Percentiles rank a stretch among this genome's conserved stretches.
These are phyloP conservation scores for Cheilosia soror DNA, from an alignment of 2,888 invertebrate species.

Conservation along the genomic window DNA sequence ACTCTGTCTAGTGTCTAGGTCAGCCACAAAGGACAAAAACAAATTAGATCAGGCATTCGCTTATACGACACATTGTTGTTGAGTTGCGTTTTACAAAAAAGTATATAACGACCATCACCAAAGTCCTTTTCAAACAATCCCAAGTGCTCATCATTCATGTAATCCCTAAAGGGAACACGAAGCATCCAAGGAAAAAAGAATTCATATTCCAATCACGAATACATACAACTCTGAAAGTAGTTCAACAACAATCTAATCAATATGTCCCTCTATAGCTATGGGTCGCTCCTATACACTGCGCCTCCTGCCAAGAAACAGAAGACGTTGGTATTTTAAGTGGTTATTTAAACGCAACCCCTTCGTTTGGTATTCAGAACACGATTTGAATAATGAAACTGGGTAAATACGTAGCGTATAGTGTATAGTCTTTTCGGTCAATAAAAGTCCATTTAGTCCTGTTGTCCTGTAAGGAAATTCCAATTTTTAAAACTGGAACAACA, in stretches of 20 bases:
- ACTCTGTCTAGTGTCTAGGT: too few relatives aligned
- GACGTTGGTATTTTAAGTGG: conserved; percentile 55
- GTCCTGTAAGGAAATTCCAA: background rate
- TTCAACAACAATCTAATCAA: conserved; percentile 65
- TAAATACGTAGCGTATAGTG: conserved; percentile 12
- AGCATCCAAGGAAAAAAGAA: background rate
- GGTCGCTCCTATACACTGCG: background rate
- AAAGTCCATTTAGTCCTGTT: background rate
- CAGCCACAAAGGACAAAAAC: too few relatives aligned
- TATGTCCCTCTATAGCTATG: conserved; percentile 21
- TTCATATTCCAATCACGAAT: conserved; percentile 56
- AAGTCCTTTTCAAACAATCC: background rate
- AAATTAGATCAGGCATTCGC: too few relatives aligned
- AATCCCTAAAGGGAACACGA: background rate
- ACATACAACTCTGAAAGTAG: conserved; percentile 38
- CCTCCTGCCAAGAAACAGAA: background rate
- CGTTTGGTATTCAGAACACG: conserved; percentile 57
- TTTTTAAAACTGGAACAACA: background rate
- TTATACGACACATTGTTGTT: too few relatives aligned
- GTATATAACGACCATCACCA: too few relatives aligned
- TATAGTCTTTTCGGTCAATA: background rate
- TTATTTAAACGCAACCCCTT: conserved; percentile 57
- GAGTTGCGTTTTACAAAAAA: too few relatives aligned
- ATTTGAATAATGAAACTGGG: conserved; percentile 60
- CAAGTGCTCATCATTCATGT: background rate